These are phyloP conservation scores for Xiphophorus birchmanni DNA, from an alignment of 2,797 vertebrate species.

Conservation along the genomic window DNA sequence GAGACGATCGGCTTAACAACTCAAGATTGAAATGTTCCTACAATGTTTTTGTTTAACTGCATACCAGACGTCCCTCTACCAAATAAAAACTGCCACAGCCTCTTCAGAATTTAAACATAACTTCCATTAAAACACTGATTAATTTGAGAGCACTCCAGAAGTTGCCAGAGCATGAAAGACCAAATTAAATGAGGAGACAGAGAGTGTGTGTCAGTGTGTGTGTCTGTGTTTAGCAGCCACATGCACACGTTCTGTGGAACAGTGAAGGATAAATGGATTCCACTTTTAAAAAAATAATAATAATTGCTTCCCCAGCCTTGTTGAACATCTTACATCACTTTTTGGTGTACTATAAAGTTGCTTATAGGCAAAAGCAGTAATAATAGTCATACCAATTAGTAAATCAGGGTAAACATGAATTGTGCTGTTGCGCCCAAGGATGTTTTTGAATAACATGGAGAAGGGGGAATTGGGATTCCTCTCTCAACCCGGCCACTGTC, in stretches of 20 bases:
- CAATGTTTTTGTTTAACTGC: not conserved
- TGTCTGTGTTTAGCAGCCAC: conserved; percentile 1
- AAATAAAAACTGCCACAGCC: conserved; percentile 30
- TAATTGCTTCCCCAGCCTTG: not conserved
- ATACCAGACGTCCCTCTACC: conserved; percentile 47
- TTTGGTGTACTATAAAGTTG: not conserved
- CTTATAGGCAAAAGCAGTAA: not conserved
- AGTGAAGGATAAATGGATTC: not conserved
- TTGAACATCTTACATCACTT: not conserved
- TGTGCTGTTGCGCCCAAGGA: not conserved
- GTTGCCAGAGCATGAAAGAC: conserved; percentile 66
- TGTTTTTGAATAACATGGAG: not conserved
- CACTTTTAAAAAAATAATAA: not conserved
- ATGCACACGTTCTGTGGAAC: conserved; percentile 10
- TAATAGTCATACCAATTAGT: not conserved
- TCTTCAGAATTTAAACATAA: conserved; percentile 67
- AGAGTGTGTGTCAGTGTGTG: not conserved
- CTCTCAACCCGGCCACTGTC: not conserved
- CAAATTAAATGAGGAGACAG: conserved; percentile 30
- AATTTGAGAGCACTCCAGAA: conserved; percentile 70
- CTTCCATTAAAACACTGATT: conserved; percentile 76
- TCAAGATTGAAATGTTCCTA: not conserved
- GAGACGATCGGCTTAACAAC: not conserved
- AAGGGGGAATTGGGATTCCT: not conserved
- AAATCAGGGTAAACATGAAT: not conserved